These are phyloP conservation scores for Acanthochromis polyacanthus DNA, from an alignment of 2,113 vertebrate genomes.

Conservation along the genomic window DNA sequence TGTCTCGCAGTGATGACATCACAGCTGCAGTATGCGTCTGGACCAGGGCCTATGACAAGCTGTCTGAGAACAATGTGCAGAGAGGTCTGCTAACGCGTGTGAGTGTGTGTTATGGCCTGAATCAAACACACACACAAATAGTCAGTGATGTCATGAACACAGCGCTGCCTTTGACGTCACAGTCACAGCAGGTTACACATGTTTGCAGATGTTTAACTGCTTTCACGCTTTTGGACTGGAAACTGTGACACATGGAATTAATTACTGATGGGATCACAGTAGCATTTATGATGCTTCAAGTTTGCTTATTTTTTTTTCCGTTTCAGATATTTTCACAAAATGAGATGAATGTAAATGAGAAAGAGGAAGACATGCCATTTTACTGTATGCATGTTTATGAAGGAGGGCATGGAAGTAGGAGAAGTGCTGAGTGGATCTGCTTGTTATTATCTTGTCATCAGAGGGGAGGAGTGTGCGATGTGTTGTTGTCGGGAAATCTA, in stretches of 20 bases:
- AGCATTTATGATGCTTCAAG: conserved; percentile 24
- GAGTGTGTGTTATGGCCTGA: conserved; percentile 21
- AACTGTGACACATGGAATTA: conserved; percentile 33
- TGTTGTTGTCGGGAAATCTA: conserved; percentile 49
- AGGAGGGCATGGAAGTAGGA: conserved; percentile 6
- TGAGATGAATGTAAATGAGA: conserved; percentile 4
- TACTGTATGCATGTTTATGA: not conserved
- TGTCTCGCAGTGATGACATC: conserved; percentile 76
- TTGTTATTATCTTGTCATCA: conserved; percentile 63
- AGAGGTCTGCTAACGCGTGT: conserved; percentile 53
- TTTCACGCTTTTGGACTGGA: conserved; percentile 24
- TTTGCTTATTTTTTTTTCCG: conserved; percentile 25
- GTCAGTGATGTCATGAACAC: conserved; percentile 68
- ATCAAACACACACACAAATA: not conserved
- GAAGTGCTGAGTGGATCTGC: conserved; percentile 36
- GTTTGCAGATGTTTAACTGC: conserved; percentile 60
- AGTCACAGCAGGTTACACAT: conserved; percentile 55
- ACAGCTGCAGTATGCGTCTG: conserved; percentile 73
- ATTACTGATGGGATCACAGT: conserved; percentile 28
- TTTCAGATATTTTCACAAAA: conserved; percentile 15
- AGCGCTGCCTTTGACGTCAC: conserved; percentile 63
- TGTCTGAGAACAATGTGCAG: conserved; percentile 68
- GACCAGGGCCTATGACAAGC: conserved; percentile 62
- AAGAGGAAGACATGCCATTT: not conserved
- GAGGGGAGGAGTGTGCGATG: conserved; percentile 20